Percentiles rank a stretch among this genome's conserved stretches.
Evolutionary conservation across 2,888 invertebrate genomes (phyloP).

Genomic region (Machimus rusticus): DNA sequence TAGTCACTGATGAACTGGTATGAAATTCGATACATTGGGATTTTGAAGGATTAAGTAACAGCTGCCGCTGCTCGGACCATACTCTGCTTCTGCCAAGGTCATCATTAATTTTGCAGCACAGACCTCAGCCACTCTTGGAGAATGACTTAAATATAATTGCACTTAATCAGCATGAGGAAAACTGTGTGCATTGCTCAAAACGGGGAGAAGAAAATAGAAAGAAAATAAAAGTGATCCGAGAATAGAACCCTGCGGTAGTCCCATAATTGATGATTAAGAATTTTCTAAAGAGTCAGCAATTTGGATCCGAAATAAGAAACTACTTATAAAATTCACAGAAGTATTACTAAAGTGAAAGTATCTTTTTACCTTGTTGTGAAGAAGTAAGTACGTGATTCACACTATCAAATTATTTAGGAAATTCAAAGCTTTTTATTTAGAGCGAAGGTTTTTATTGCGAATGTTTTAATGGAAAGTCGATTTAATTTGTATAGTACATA

Average conservation of each 20-base stretch:
- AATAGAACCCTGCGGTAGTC: background rate
- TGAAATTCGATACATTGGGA: background rate
- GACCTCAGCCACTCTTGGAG: background rate
- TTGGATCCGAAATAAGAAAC: background rate
- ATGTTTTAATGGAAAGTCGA: background rate
- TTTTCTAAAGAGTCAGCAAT: background rate
- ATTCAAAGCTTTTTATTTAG: background rate
- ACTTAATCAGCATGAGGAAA: background rate
- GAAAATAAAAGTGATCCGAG: background rate
- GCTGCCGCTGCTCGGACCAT: background rate
- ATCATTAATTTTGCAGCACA: background rate
- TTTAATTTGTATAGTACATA: background rate
- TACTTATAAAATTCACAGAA: background rate
- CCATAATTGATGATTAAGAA: background rate
- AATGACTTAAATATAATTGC: background rate
- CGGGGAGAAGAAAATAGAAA: background rate
- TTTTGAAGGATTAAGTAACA: background rate
- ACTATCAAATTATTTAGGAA: background rate
- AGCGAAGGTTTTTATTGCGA: too few relatives aligned
- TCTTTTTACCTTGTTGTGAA: background rate
- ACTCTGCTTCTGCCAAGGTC: background rate
- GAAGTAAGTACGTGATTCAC: background rate
- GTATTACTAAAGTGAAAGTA: too few relatives aligned
- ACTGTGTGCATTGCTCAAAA: background rate
- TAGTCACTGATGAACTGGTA: background rate